phyloP scores from a whole-genome alignment of 1,140 invertebrate genomes.

The Neodiprion fabricii region DNA sequence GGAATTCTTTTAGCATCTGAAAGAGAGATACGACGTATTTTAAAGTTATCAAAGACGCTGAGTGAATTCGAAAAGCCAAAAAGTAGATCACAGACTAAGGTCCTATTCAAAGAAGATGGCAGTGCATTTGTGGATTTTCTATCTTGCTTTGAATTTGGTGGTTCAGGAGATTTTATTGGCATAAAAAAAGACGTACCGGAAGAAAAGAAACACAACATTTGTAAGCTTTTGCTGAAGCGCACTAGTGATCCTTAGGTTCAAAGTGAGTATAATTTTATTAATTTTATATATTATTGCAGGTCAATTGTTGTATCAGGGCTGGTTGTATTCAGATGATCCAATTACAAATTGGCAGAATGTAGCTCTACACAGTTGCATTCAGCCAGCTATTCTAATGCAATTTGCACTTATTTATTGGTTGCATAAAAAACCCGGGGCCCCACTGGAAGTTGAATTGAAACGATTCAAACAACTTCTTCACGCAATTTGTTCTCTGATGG shows the following conservation, averaged over 20 bases:
- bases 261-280: constrained; percentile 50
- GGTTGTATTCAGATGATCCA: constrained; percentile 63
- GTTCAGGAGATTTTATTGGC: constrained; percentile 38
- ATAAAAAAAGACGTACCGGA: constrained; percentile 43
- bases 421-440: constrained; percentile 54
- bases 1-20: constrained; percentile 46
- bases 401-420: constrained; percentile 74
- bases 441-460: constrained; percentile 56
- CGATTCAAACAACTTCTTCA: constrained; percentile 59
- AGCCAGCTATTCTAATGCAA: constrained; percentile 67
- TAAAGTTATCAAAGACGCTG: constrained; percentile 46
- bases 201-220: constrained; percentile 49
- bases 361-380: constrained; percentile 63
- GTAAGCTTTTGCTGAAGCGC: constrained; percentile 42
- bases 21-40: constrained; percentile 45
- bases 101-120: constrained; percentile 55
- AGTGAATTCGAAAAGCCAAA: constrained; percentile 33
- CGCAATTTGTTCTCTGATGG: constrained; percentile 54
- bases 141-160: constrained; percentile 66
- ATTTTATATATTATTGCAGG: constrained; percentile 55
- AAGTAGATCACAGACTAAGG: constrained; percentile 39
- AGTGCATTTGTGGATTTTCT: constrained; percentile 59
- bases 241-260: constrained; percentile 45
- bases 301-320: constrained; percentile 68
- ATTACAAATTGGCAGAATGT: constrained; percentile 60